These are phyloP conservation scores for Clarias laeviceps DNA, from an alignment of 2,797 vertebrate genomes.

Conservation along the genomic window DNA sequence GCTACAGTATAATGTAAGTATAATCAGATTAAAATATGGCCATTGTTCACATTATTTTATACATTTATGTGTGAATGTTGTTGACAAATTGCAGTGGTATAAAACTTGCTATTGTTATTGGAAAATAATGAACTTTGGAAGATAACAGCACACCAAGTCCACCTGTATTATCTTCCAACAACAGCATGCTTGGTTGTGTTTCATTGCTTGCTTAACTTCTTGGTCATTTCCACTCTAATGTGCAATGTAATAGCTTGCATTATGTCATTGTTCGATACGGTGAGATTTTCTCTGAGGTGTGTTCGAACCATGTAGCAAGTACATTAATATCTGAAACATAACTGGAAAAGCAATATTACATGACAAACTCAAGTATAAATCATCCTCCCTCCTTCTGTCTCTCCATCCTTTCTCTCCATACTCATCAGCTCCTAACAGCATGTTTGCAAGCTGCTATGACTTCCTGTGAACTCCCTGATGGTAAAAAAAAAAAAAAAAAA, in stretches of 20 bases:
- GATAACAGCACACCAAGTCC: no score
- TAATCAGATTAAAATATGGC: neutral
- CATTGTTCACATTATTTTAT: neutral
- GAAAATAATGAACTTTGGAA: neutral
- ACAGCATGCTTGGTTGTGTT: neutral
- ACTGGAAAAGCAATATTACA: slow-evolving; percentile 4
- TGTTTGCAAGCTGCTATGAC: slow-evolving; percentile 25
- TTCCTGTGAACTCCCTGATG: slow-evolving; percentile 1
- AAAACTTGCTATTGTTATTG: neutral
- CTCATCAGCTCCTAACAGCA: slow-evolving; percentile 15
- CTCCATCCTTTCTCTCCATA: neutral
- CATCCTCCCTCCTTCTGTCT: slow-evolving; percentile 6
- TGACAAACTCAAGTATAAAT: neutral
- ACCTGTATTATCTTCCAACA: neutral
- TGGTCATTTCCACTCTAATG: neutral
- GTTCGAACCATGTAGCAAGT: neutral
- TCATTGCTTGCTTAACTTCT: neutral
- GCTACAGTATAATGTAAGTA: neutral
- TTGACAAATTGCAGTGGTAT: neutral
- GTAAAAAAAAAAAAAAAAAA: slow-evolving; percentile 6
- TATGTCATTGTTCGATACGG: neutral
- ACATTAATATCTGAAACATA: slow-evolving; percentile 2
- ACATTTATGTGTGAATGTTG: neutral
- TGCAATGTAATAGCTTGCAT: neutral
- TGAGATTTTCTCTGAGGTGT: neutral